Percentiles rank a stretch among this genome's conserved stretches.
phyloP scores from a whole-genome alignment of 2,888 invertebrate species.

The Eudemis profundana region DNA sequence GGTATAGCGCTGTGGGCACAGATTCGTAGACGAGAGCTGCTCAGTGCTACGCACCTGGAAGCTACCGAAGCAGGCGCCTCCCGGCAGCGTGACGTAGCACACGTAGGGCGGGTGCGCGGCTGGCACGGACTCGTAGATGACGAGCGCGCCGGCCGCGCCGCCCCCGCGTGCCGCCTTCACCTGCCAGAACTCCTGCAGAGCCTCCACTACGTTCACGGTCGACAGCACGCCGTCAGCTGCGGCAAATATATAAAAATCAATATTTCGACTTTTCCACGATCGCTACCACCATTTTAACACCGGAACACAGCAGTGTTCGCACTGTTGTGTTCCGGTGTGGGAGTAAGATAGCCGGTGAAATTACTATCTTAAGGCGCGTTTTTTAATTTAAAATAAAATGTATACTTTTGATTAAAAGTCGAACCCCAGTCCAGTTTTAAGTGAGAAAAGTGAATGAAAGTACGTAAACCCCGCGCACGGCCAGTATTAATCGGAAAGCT shows the following conservation, averaged over 20 bases:
- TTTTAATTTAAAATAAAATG: too few relatives aligned
- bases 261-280: neutral
- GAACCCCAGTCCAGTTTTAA: too few relatives aligned
- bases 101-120: slow-evolving; percentile 96
- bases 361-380: too few relatives aligned
- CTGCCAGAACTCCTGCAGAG: slow-evolving; percentile 98
- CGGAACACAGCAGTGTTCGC: too few relatives aligned
- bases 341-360: too few relatives aligned
- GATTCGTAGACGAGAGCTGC: slow-evolving; percentile 98
- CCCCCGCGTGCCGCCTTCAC: slow-evolving; percentile 95
- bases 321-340: too few relatives aligned
- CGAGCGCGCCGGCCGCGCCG: slow-evolving; percentile 91
- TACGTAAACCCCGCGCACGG: too few relatives aligned
- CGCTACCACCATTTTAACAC: too few relatives aligned
- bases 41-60: slow-evolving; percentile 90
- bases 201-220: slow-evolving; percentile 97
- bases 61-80: slow-evolving; percentile 98
- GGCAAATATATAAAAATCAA: slow-evolving; percentile 2
- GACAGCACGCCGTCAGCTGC: slow-evolving; percentile 78
- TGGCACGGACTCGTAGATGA: slow-evolving; percentile 97
- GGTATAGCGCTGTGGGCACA: slow-evolving; percentile 94
- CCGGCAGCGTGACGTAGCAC: slow-evolving; percentile 97
- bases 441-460: too few relatives aligned
- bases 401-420: too few relatives aligned
- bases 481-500: too few relatives aligned